Evolutionary conservation across 2,113 vertebrate species (phyloP), one percentile per base, ranked within the genome.

Genomic region (Oplegnathus fasciatus): DNA sequence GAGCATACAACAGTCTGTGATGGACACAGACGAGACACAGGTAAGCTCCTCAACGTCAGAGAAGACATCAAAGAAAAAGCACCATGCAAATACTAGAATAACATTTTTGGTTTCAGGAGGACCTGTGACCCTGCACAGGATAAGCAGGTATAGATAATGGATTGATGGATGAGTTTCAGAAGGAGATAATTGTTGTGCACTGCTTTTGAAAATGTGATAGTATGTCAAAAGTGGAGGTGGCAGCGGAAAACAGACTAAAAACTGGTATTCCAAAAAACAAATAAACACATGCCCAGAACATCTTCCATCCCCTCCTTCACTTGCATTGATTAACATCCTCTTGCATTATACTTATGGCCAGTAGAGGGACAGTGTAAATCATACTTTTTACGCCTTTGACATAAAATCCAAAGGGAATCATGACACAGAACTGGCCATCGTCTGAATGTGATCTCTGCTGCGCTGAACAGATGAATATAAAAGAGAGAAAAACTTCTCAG

Each of bases 401-500:
- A 54, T 40, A 5, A 13, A 60, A 69, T 26, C 65, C 9, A 0
- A 46, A 7, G 28, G 40, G 28, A 22, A 1, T 0, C 6, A 20
- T 44, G 26, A 48, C 48, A 34, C 28, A 20, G 0, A 66, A 10
- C 37, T 24, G 42, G 8, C 18, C 46, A 8, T 2, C 9, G n/a
- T 71, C 28, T 37, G 26, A 68, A 13, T 75, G 18, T 66, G 52
- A 62, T 32, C 61, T 79, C 5, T 37, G 14, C 46, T 67, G 11
- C 58, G 67, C 62, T 70, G 48, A 82, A 67, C n/a, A 73, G 58
- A 82, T 17, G 20, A 64, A 55, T 22, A 1, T 42, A 42, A 44
- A 1, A 42, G 11, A 81, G 26, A 26, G 46, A 9, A 18, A 67
- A 58, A 30, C 60, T 58, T 48, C 37, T 13, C 30, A 30, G 0